Conservation (phyloP, 2,113 vertebrate genomes). For the Cephalopterus ornatus region DNA sequence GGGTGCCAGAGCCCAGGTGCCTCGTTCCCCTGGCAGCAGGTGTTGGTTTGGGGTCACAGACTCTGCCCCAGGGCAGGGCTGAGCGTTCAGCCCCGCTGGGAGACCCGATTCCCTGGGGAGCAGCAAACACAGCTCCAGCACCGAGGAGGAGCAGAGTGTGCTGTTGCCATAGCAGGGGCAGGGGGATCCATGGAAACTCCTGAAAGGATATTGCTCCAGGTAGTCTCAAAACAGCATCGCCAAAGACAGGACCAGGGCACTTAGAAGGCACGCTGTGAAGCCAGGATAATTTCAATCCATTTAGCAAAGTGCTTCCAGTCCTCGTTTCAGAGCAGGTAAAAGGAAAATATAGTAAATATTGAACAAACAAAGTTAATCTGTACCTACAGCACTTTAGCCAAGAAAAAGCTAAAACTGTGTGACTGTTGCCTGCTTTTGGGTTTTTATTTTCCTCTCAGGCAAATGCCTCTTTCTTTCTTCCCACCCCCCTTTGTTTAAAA, state of each 20-base stretch:
- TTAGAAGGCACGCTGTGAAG: background rate
- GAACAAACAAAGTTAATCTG: conserved; percentile 52
- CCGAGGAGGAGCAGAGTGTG: background rate
- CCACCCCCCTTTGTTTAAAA: background rate
- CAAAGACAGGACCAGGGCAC: conserved; percentile 1
- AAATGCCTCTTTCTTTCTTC: background rate
- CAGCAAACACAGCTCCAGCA: background rate
- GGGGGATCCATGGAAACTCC: conserved; percentile 52
- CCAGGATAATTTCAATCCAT: conserved; percentile 57
- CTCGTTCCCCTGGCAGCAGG: background rate
- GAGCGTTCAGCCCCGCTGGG: background rate
- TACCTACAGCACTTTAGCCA: background rate
- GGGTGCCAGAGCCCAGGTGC: background rate
- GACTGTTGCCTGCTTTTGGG: background rate
- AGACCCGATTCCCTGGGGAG: background rate
- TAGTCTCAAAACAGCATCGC: background rate
- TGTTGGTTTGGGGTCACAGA: background rate
- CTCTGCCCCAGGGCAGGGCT: background rate
- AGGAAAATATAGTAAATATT: conserved; percentile 35
- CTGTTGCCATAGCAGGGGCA: conserved; percentile 44
- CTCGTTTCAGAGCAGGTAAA: background rate
- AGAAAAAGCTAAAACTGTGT: background rate
- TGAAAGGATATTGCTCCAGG: conserved; percentile 28
- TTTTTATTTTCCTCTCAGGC: conserved; percentile 4
- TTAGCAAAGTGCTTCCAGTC: conserved; percentile 62